Conservation (phyloP, 2,113 vertebrate genomes). For the Callorhinus ursinus region DNA sequence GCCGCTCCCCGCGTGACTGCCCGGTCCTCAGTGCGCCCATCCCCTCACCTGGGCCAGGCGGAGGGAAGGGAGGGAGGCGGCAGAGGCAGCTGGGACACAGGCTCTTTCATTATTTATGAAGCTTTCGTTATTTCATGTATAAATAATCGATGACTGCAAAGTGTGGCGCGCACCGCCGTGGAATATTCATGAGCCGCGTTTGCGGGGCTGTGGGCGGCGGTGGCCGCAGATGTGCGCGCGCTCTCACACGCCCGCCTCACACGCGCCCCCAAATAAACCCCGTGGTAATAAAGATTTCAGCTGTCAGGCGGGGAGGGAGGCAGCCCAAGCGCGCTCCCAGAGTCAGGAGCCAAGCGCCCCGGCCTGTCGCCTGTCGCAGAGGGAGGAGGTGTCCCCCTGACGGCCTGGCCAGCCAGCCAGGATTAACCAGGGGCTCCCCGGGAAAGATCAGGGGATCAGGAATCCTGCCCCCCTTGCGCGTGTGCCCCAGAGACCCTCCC, state of each 20-base stretch:
- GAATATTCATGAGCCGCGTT: constrained; percentile 87
- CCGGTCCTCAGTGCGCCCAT: not conserved
- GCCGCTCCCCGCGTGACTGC: not conserved
- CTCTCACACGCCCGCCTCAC: not conserved
- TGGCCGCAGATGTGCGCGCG: constrained; percentile 55
- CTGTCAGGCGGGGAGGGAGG: constrained; percentile 48
- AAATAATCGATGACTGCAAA: constrained; percentile 89
- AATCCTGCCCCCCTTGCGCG: not conserved
- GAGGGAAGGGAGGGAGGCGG: not conserved
- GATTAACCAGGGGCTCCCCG: not conserved
- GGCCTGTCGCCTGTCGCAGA: rapidly evolving
- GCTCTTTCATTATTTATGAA: constrained; percentile 87
- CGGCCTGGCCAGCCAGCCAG: not conserved
- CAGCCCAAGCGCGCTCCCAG: not conserved
- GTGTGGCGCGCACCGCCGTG: constrained; percentile 68
- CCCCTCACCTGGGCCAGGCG: constrained; percentile 45
- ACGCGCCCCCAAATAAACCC: constrained; percentile 66
- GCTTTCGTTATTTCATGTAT: constrained; percentile 85
- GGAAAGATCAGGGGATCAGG: not conserved
- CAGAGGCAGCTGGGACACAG: constrained; percentile 70
- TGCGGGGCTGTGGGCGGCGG: constrained; percentile 68
- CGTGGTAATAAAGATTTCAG: constrained; percentile 72
- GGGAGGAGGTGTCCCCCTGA: not conserved
- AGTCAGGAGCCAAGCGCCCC: not conserved
- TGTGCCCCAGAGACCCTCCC: not conserved